Base-by-base conservation (phyloP, 2,797 vertebrate species). In the Falco novaeseelandiae region DNA sequence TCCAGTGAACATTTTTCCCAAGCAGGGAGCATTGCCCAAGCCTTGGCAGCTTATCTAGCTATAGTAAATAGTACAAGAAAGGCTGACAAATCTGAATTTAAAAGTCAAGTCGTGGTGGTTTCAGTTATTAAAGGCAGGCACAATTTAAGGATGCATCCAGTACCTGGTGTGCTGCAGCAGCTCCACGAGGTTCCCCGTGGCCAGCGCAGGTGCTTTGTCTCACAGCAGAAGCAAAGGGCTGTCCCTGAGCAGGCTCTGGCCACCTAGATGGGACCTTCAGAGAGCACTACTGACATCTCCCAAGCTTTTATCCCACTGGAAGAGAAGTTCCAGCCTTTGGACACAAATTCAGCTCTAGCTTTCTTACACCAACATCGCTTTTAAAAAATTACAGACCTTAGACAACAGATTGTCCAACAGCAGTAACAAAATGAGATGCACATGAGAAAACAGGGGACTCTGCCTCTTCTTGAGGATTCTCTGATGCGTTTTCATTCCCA, bases 151-250 rank as follows among this genome's bases (percentile, higher is more conserved):
- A 44, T 13, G 29, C 46, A 22, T 36, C 34, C 48, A 27, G 29
- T 12, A 30, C n/a, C 6, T 29, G 19, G 20, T 67, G 36, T 23
- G 27, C n/a, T 32, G 38, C 59, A 55, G 79, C 66, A 81, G 63
- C 70, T 70, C 51, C 55, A 21, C 0, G 2, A 63, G 29, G 57
- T 29, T 81, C n/a, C 26, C 59, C 1, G 1, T 4, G 26, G 58
- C n/a, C 36, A 25, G 36, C 0, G 1, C 42, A 57, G 55, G 23
- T 1, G 2, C 19, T 88, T 55, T 30, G 9, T 44, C 48, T 44
- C 8, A 17, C 23, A 67, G 34, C 19, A 25, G 21, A 55, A 63
- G 42, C 49, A 48, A 66, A 58, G 21, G 29, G 18, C 26, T 77
- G 10, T 8, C 32, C 32, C 48, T 10, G 12, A 67, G 32, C 48